Evolutionary conservation across 2,888 invertebrate genomes (phyloP), one percentile per base, ranked within the genome.

Genomic region (Tetramorium bicarinatum): DNA sequence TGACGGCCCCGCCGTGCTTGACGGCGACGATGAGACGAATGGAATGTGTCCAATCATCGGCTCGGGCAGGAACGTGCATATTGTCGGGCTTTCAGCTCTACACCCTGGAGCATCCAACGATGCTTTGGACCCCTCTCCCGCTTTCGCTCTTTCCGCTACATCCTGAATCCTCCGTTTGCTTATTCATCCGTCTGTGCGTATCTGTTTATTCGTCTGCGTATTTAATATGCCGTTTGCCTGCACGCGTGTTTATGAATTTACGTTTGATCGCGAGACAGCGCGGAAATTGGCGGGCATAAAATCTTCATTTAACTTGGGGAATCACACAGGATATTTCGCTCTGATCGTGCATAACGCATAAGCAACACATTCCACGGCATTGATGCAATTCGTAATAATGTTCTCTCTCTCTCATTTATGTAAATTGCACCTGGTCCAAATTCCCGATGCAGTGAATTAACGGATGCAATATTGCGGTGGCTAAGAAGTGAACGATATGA

Each of bases 1-100:
- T 92, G 91, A 91, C 86, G 88, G 64, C 49, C 79, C 67, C 85
- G 82, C 66, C 83, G 87, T 84, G 87, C 87, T 86, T 86, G 90
- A 88, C 90, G 84, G 77, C 79, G 88, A 69, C 82, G 76, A 74
- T 80, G 87, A 88, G 86, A 75, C 86, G 85, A 84, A 87, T 85
- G 90, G 91, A 91, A 91, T 91, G 89, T 90, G 91, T 91, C 91
- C 91, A 91, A 91, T 91, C 91, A 91, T 91, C 91, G 87, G 59
- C 69, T 77, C 64, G 77, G 85, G 67, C 82, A 75, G 84, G 79
- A 84, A 87, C 82, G 49, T 83, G 82, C 86, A 71, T 38, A 86
- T 74, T 79, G 87, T 83, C 87, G 81, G 84, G 87, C 71, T 80
- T 85, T 84, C 61, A 44, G 75, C 85, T 69, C 79, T 79, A 87